Evolutionary conservation across 1,140 invertebrate species (phyloP), one percentile per base, ranked within the genome.

Genomic region (Triops cancriformis): DNA sequence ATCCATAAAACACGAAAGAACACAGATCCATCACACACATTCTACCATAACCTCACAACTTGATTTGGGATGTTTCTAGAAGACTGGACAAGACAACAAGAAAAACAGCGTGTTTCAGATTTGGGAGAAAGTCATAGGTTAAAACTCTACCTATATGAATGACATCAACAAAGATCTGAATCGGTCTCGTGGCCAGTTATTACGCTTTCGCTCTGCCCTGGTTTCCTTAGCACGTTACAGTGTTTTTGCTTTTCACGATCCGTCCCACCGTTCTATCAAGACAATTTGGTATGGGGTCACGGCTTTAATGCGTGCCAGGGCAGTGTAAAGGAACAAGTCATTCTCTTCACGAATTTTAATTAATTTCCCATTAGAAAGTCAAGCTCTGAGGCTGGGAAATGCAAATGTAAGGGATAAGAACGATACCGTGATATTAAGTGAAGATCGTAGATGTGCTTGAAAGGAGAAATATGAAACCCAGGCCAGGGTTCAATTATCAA

Each of bases 311-410:
- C 4, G 18, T 64, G 31, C 7, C 7, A 37, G 31, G 31, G 51
- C 51, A 64, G 18, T 23, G 51, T 64, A 64, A 64, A 4, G 23
- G 51, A 64, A 6, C 51, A 18, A 11, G 23, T 23, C 51, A 64
- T 64, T 23, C 51, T 64, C 23, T 64, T 64, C 51, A 64, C 51
- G 51, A 64, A 64, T 64, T 64, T 64, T 64, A 64, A 64, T 64
- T 64, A 64, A 64, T 64, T 64, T 64, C 51, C 51, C 51, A 64
- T 64, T 64, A 64, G 51, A 64, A 64, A 64, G 51, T 64, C 51
- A 64, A 11, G 51, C 51, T 64, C 14, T 64, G 18, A 23, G 51
- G 51, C 11, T n/a, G 1, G 7, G 18, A n/a, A 64, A 64, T 64
- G 23, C 51, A 64, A 73, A 74, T 37, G 18, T n/a, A 74, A 74